phyloP scores from a whole-genome alignment of 2,113 vertebrate species.

The Aptenodytes patagonicus region DNA sequence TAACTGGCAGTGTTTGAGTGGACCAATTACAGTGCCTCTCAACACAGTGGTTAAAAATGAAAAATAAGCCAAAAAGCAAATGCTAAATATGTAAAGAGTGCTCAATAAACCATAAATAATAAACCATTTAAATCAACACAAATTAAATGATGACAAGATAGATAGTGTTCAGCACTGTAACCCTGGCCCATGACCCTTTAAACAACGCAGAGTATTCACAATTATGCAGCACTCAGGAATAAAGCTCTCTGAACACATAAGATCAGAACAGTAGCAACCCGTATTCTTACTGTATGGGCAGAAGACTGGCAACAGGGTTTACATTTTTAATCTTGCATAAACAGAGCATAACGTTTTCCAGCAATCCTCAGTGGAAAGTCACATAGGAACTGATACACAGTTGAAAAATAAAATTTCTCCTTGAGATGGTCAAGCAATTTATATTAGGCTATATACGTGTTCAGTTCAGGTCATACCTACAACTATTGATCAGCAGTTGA shows the following conservation, averaged over 20 bases:
- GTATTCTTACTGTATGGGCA: neutral
- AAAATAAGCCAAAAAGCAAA: neutral
- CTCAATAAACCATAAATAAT: neutral
- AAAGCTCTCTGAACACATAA: neutral
- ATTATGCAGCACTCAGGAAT: neutral
- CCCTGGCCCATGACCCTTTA: neutral
- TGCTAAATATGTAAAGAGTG: neutral
- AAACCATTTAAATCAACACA: neutral
- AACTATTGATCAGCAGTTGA: neutral
- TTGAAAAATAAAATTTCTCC: neutral
- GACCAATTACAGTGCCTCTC: neutral
- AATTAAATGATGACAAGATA: neutral
- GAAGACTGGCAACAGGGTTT: neutral
- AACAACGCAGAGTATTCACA: neutral
- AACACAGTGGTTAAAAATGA: neutral
- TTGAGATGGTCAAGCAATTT: neutral
- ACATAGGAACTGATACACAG: neutral
- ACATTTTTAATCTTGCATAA: neutral
- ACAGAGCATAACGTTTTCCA: neutral
- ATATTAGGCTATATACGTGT: neutral
- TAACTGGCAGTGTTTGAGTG: neutral
- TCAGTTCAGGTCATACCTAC: neutral
- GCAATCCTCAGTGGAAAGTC: neutral
- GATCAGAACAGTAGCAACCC: neutral
- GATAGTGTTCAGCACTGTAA: neutral